Conservation (phyloP, 23 tunicate species). For the Styela clava region DNA sequence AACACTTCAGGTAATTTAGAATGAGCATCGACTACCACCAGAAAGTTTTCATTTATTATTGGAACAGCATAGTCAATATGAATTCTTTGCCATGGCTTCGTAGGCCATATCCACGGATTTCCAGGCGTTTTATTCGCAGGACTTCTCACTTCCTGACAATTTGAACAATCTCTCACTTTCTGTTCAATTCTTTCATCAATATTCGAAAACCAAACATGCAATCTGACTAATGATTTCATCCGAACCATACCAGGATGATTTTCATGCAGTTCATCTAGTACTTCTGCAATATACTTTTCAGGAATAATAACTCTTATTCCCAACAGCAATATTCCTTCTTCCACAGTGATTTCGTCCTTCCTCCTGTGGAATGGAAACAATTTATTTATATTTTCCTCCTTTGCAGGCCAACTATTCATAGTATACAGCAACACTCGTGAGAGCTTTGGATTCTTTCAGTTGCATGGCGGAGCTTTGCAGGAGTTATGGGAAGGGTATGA, state of each 20-base stretch:
- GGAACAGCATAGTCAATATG: constrained; percentile 25
- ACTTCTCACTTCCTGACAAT: constrained; percentile 1
- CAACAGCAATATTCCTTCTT: constrained; percentile 10
- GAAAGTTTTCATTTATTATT: constrained; percentile 18
- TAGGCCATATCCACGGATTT: constrained; percentile 26
- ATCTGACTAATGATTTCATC: constrained; percentile 10
- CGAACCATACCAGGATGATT: constrained; percentile 13
- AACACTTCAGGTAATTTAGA: constrained; percentile 19
- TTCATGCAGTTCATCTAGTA: constrained; percentile 12
- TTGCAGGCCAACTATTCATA: constrained; percentile 25
- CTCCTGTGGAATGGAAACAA: neutral
- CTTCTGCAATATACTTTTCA: constrained; percentile 10
- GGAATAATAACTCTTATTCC: constrained; percentile 15
- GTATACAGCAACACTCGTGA: constrained; percentile 24
- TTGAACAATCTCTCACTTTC: neutral
- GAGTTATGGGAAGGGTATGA: constrained; percentile 4
- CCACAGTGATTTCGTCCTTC: constrained; percentile 17
- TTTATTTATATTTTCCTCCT: neutral
- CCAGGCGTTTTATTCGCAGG: neutral
- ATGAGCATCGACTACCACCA: constrained; percentile 25
- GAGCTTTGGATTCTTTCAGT: constrained; percentile 12
- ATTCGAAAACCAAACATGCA: constrained; percentile 4
- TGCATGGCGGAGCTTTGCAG: constrained; percentile 16
- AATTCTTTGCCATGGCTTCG: constrained; percentile 22
- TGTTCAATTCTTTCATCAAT: neutral